Conservation (phyloP, 2,888 invertebrate genomes). For the Trypoxylon attenuatum region DNA sequence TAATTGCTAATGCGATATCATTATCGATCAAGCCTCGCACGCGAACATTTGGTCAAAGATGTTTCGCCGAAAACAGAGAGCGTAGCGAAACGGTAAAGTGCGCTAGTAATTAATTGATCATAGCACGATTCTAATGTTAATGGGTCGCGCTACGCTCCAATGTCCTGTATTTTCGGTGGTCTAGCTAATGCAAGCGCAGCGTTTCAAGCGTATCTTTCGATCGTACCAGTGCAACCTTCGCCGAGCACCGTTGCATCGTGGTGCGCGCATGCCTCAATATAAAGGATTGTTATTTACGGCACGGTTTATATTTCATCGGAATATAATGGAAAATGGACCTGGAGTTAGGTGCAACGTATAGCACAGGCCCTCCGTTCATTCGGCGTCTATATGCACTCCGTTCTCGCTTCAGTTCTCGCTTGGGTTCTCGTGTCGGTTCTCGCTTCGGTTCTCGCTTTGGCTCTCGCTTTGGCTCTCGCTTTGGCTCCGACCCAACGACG, state of each 20-base stretch:
- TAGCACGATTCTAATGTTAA: conserved; percentile 39
- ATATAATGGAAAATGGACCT: conserved; percentile 61
- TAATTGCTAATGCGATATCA: too few relatives aligned
- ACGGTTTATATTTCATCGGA: conserved; percentile 60
- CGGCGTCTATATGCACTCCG: too few relatives aligned
- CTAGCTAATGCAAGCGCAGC: conserved; percentile 45
- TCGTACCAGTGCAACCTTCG: conserved; percentile 28
- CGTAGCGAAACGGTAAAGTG: too few relatives aligned
- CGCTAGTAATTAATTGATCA: conserved; percentile 27
- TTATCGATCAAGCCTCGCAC: too few relatives aligned
- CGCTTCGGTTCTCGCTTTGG: too few relatives aligned
- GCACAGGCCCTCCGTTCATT: too few relatives aligned
- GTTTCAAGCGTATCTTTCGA: conserved; percentile 53
- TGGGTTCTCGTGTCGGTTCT: too few relatives aligned
- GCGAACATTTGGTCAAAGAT: too few relatives aligned
- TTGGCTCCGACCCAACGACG: conserved; percentile 43
- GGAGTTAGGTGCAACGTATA: conserved; percentile 50
- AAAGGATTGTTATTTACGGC: conserved; percentile 61
- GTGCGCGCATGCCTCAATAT: conserved; percentile 39
- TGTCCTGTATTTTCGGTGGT: conserved; percentile 43
- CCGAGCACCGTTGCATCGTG: conserved; percentile 4
- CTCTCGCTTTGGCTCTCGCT: conserved; percentile 27
- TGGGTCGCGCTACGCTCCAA: conserved; percentile 30
- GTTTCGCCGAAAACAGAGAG: too few relatives aligned
- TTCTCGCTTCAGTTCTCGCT: too few relatives aligned